These are phyloP conservation scores for Danio aesculapii DNA, from an alignment of 2,797 vertebrate species.

Conservation along the genomic window DNA sequence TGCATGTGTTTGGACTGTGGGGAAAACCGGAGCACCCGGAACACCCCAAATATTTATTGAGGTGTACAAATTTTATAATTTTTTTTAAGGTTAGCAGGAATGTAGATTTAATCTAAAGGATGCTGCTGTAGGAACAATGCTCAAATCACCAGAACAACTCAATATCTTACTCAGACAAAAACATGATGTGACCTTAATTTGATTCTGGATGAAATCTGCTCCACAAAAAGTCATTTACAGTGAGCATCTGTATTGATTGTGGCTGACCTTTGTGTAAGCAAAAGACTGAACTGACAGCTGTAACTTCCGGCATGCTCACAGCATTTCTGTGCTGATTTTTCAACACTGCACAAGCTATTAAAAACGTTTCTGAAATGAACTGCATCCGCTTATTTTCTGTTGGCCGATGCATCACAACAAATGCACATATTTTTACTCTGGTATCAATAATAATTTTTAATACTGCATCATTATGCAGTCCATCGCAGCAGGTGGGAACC, in stretches of 20 bases:
- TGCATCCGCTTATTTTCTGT: neutral
- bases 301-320: neutral
- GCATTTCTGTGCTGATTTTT: neutral
- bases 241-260: slow-evolving; percentile 22
- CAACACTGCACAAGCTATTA: neutral
- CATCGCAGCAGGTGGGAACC: neutral
- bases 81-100: no score
- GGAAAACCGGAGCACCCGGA: no score
- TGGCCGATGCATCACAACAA: neutral
- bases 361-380: neutral
- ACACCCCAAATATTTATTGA: no score
- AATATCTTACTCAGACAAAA: slow-evolving; percentile 11
- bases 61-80: no score
- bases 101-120: no score
- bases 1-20: no score
- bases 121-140: neutral
- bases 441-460: neutral
- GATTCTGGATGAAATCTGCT: slow-evolving; percentile 17
- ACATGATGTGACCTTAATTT: neutral
- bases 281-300: slow-evolving; percentile 2
- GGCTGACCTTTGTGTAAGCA: neutral
- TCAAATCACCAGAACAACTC: neutral
- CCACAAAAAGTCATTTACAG: slow-evolving; percentile 9
- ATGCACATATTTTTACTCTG: neutral
- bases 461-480: slow-evolving; percentile 4